Base-by-base conservation (phyloP, 2,113 vertebrate species). In the Chionodraco myersi region DNA sequence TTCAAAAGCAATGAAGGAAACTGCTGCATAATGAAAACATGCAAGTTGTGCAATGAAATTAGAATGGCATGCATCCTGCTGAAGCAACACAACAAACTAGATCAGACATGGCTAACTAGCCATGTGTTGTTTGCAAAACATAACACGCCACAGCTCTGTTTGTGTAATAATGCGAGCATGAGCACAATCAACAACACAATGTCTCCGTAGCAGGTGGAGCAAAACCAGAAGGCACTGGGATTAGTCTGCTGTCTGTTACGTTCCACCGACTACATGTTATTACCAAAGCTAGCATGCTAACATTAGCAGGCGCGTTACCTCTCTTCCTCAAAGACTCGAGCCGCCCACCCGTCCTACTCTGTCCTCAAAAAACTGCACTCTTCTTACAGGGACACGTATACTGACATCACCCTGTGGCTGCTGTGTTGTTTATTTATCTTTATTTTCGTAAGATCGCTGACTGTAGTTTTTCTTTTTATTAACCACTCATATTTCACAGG, bases 401-500 rank as follows among this genome's bases (percentile, higher is more conserved):
- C n/a, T 44, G 10, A 3, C 45, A 47, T 72, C 41, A 56, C 45
- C 47, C 30, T 10, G 21, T 10, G 36, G 16, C 5, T 36, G 1
- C 0, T 45, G 52, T 58, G 36, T 48, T 64, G 23, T 72, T 56
- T 54, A 5, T 56, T 89, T 86, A 3, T 36, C 8, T 45, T 52
- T 30, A 11, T 72, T 79, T 60, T 85, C 51, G 45, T 67, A 45
- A 52, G 51, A 76, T 75, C 45, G 12, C 23, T 56, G 21, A 12
- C 66, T 85, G 13, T 82, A 83, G 59, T 77, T 83, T 86, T 83
- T 84, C 72, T 84, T 96, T 96, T 91, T 94, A 90, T 92, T 87
- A 89, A 93, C 91, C 91, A 94, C 94, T 97, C 93, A 96, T 95
- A 96, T 95, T 95, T 96, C 96, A 88, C 94, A 96, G 93, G 94